phyloP scores from a whole-genome alignment of 2,888 invertebrate species.

The Phyllotreta cruciferae region DNA sequence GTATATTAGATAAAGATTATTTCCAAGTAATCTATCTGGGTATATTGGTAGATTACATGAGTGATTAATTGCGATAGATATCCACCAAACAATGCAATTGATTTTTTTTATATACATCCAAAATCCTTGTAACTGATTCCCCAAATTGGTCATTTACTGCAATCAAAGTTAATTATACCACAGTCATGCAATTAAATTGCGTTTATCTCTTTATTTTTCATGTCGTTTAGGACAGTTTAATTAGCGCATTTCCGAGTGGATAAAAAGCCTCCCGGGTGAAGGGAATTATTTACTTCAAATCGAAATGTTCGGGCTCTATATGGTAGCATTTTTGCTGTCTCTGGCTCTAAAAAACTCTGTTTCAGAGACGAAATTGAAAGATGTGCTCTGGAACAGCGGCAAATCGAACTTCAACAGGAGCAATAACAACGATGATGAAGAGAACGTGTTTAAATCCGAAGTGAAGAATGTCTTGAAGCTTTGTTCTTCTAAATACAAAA shows the following conservation, averaged over 20 bases:
- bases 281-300: background rate
- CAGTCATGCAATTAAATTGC: background rate
- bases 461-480: conserved; percentile 12
- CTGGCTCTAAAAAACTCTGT: background rate
- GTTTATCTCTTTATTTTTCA: conserved; percentile 1
- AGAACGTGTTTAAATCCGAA: conserved; percentile 27
- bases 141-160: background rate
- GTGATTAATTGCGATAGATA: no score
- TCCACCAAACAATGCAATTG: no score
- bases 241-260: conserved; percentile 4
- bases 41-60: no score
- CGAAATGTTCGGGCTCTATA: background rate
- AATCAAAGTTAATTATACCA: no score
- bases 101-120: background rate
- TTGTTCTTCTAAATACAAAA: conserved; percentile 12
- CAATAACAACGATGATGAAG: conserved; percentile 20
- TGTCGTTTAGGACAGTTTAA: conserved; percentile 15
- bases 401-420: conserved; percentile 20
- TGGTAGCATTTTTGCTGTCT: background rate
- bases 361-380: conserved; percentile 39
- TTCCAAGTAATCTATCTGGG: no score
- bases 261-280: conserved; percentile 3
- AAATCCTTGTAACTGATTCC: background rate
- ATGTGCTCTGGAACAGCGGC: conserved; percentile 42
- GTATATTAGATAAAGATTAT: no score